A percentile compares a stretch with the other conserved stretches of the same genome.
Conservation (phyloP, 1,140 invertebrate species). For the Neotoxoptera formosana region DNA sequence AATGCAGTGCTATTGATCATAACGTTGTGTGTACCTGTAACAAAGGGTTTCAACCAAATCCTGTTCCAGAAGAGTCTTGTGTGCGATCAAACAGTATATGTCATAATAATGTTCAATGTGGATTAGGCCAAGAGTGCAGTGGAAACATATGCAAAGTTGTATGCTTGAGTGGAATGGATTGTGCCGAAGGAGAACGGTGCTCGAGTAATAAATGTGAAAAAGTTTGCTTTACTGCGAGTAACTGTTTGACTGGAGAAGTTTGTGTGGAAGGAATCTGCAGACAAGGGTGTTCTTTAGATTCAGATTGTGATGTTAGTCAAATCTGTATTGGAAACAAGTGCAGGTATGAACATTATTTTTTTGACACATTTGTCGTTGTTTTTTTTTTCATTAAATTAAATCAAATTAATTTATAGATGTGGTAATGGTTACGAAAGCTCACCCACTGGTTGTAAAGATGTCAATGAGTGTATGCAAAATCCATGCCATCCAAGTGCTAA, state of each 20-base stretch:
- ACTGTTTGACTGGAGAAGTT: conserved; percentile 87
- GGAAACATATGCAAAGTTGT: conserved; percentile 77
- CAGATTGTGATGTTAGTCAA: conserved; percentile 81
- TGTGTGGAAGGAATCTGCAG: conserved; percentile 84
- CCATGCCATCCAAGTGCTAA: conserved; percentile 77
- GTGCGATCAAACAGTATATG: conserved; percentile 16
- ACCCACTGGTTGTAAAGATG: conserved; percentile 71
- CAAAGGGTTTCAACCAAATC: conserved; percentile 69
- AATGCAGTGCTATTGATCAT: conserved; percentile 85
- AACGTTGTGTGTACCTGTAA: conserved; percentile 81
- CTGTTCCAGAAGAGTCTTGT: conserved; percentile 65
- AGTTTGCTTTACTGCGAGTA: conserved; percentile 86
- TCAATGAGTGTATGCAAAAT: conserved; percentile 75
- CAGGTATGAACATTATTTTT: conserved; percentile 63
- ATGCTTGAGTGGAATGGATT: conserved; percentile 74
- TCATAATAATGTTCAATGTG: conserved; percentile 40
- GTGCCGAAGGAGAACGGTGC: conserved; percentile 85
- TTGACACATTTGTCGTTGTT: neutral
- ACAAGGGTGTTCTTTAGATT: conserved; percentile 80
- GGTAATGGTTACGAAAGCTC: conserved; percentile 63
- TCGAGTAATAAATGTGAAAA: conserved; percentile 80
- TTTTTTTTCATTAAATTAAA: conserved; percentile 39
- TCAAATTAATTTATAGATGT: conserved; percentile 49
- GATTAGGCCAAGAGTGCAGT: conserved; percentile 71
- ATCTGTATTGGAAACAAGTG: conserved; percentile 83